Percentiles rank a stretch among this genome's conserved stretches.
These are phyloP conservation scores for Circaetus cinerascens DNA, from an alignment of 2,113 vertebrate species.

Conservation along the genomic window DNA sequence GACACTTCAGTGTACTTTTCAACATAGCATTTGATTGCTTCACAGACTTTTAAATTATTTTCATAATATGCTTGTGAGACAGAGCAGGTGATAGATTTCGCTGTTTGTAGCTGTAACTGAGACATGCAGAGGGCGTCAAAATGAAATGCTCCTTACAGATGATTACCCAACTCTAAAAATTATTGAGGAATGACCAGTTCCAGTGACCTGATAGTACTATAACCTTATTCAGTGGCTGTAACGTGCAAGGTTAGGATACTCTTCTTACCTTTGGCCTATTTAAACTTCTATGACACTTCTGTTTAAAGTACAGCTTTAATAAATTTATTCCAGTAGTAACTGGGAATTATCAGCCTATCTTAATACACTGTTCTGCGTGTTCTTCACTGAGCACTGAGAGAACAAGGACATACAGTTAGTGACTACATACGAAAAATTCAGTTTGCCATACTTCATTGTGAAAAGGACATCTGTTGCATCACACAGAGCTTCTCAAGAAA, in stretches of 20 bases:
- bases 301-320: neutral
- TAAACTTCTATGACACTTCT: neutral
- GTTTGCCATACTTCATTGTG: neutral
- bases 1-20: neutral
- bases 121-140: neutral
- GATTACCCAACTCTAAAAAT: neutral
- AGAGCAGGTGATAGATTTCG: neutral
- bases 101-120: neutral
- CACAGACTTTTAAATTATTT: neutral
- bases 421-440: neutral
- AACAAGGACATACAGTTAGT: neutral
- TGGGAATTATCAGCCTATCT: neutral
- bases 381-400: neutral
- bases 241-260: neutral
- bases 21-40: neutral
- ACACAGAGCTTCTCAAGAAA: neutral
- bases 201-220: neutral
- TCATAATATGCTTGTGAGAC: neutral
- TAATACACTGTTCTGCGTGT: fast-evolving
- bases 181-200: neutral
- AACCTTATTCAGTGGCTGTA: neutral
- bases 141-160: neutral
- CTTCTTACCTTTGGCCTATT: neutral
- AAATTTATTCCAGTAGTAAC: neutral
- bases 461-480: neutral